Base-by-base conservation (phyloP, 2,113 vertebrate species). In the Fregetta grallaria region DNA sequence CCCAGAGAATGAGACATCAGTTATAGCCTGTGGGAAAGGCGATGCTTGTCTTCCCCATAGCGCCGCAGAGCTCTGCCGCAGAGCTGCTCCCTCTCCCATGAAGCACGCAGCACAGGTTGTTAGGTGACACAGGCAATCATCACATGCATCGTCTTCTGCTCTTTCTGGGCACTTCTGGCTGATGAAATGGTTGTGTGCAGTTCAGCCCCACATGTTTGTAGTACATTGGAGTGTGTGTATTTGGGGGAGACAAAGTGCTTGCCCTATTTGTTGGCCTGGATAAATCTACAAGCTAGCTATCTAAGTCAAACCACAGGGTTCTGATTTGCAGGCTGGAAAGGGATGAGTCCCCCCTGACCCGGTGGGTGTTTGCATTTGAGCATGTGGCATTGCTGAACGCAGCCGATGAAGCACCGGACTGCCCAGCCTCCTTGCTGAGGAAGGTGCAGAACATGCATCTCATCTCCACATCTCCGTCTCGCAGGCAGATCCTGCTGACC, bases 331-430 rank as follows among this genome's bases (percentile, higher is more conserved):
- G 83, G 42, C 63, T 62, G 72, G 50, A 34, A 58, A 62, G 55
- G 72, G 15, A 11, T 55, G 50, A 53, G 17, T 25, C 4, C 30
- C 18, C 34, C 14, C 26, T 13, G n/a, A 7, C 4, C 9, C 38
- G 0, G 0, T 20, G 42, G 34, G 27, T 80, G 52, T 56, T 73
- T 59, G 50, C 6, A 1, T 59, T 55, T 47, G 58, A 42, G 45
- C 7, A 25, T 11, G 40, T 34, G 66, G 47, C 68, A 42, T 73
- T 45, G 58, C 75, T 61, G 81, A 42, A 21, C 0, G 0, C 20
- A 53, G 47, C 16, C 0, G 0, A 15, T 19, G 85, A 53, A 40
- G 63, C 49, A 19, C 62, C 2, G 2, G 34, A 2, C 15, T n/a
- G 49, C 74, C 89, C 14, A 3, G 11, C 53, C 34, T 71, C n/a